A percentile compares a stretch with the other conserved stretches of the same genome.
These are phyloP conservation scores for Drosophila neotestacea DNA, from an alignment of 2,888 invertebrate genomes.

Conservation along the genomic window DNA sequence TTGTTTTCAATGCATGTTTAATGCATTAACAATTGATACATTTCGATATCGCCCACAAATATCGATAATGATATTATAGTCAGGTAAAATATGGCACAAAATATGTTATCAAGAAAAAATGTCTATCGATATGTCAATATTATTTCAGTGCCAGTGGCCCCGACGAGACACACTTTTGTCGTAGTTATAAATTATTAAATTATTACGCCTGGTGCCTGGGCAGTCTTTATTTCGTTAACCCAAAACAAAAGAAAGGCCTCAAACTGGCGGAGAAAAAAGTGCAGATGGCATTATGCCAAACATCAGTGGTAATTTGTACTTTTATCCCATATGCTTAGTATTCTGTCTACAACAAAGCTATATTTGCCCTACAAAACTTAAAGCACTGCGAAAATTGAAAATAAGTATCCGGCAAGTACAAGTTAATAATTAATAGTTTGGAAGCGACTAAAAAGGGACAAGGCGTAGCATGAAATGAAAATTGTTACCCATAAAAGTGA, in stretches of 20 bases:
- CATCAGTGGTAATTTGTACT: conserved; percentile 87
- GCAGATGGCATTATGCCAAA: conserved; percentile 90
- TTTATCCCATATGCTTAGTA: conserved; percentile 17
- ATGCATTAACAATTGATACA: no score
- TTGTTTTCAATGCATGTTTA: no score
- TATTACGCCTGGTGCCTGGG: conserved; percentile 13
- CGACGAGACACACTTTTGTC: conserved; percentile 38
- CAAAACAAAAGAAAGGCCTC: conserved; percentile 60
- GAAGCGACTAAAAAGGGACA: not conserved
- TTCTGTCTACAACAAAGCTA: conserved; percentile 26
- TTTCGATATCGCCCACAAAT: no score
- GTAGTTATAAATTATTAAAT: conserved; percentile 27
- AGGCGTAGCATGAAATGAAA: conserved; percentile 37
- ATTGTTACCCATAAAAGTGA: conserved; percentile 57
- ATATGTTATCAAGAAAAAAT: no score
- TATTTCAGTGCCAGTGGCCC: conserved; percentile 20
- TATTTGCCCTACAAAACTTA: conserved; percentile 11
- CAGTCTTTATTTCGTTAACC: conserved; percentile 19
- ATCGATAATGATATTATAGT: no score
- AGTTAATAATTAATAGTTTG: conserved; percentile 25
- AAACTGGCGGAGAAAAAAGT: conserved; percentile 84
- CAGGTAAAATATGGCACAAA: no score
- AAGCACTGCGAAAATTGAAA: not conserved
- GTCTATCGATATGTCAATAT: no score
- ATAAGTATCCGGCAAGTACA: not conserved